These are phyloP conservation scores for Pseudochromis fuscus DNA, from an alignment of 2,797 vertebrate genomes.

Conservation along the genomic window DNA sequence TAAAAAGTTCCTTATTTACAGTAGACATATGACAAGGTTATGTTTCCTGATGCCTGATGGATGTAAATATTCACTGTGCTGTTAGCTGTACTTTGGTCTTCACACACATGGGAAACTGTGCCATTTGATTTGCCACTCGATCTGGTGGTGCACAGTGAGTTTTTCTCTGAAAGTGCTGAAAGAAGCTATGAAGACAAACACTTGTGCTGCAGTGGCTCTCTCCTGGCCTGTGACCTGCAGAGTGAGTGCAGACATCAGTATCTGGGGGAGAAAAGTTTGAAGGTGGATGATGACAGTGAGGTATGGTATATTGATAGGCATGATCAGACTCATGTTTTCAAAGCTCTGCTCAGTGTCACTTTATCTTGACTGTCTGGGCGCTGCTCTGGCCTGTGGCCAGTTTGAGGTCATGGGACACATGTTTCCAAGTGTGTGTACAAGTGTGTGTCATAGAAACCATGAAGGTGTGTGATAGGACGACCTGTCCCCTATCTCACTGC, in stretches of 20 bases:
- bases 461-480: constrained; percentile 32
- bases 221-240: background rate
- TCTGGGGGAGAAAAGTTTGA: background rate
- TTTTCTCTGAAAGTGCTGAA: background rate
- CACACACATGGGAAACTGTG: background rate
- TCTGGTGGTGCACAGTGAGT: background rate
- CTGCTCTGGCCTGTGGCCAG: constrained; percentile 25
- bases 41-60: background rate
- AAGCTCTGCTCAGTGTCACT: constrained; percentile 32
- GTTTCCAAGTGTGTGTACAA: constrained; percentile 58
- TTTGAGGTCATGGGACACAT: constrained; percentile 51
- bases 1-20: background rate
- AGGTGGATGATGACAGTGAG: constrained; percentile 9
- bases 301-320: background rate
- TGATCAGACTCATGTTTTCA: constrained; percentile 16
- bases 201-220: background rate
- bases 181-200: background rate
- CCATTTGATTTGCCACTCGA: background rate
- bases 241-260: background rate
- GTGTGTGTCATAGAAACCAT: constrained; percentile 61
- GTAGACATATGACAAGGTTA: background rate
- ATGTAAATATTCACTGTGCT: background rate
- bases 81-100: background rate
- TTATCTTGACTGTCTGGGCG: constrained; percentile 32
- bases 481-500: constrained; percentile 37